These are phyloP conservation scores for Asbolus verrucosus DNA, from an alignment of 1,140 invertebrate genomes.

Conservation along the genomic window DNA sequence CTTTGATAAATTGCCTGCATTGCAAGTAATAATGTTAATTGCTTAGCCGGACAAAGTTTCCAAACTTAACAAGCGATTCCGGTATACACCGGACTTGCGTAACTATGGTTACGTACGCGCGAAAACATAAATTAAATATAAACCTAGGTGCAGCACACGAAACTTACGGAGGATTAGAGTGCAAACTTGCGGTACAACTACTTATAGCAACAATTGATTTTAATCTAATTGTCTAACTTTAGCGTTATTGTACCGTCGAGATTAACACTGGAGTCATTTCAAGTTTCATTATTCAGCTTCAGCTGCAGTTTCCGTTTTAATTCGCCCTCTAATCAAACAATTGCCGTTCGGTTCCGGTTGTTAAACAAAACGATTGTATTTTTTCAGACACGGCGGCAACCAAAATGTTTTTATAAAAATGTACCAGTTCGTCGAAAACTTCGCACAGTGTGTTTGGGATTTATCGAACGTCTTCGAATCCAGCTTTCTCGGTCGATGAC, in stretches of 20 bases:
- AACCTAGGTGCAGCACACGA: too few relatives aligned
- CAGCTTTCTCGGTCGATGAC: too few relatives aligned
- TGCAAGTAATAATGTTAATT: slow-evolving; percentile 11
- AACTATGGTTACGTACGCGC: not conserved
- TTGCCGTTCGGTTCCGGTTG: slow-evolving; percentile 7
- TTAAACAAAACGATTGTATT: slow-evolving; percentile 1
- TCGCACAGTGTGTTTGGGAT: too few relatives aligned
- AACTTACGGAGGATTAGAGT: too few relatives aligned
- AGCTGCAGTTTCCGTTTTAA: slow-evolving; percentile 6
- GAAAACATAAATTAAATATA: not conserved
- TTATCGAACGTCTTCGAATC: too few relatives aligned
- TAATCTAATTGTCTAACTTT: slow-evolving; percentile 1
- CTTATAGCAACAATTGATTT: slow-evolving; percentile 4
- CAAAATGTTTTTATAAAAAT: too few relatives aligned
- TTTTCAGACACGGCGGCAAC: too few relatives aligned
- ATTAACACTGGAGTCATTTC: slow-evolving; percentile 8
- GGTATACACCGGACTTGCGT: too few relatives aligned
- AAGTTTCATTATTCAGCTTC: slow-evolving; percentile 3
- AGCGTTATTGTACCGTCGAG: slow-evolving; percentile 5
- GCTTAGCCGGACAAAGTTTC: not conserved
- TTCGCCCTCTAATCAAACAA: slow-evolving; percentile 5
- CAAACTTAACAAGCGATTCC: too few relatives aligned
- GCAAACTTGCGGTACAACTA: not conserved
- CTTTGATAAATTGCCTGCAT: slow-evolving; percentile 3
- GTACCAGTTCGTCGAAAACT: too few relatives aligned